Evolutionary conservation across 2,113 vertebrate genomes (phyloP), one percentile per base, ranked within the genome.

Genomic region (Solea solea): DNA sequence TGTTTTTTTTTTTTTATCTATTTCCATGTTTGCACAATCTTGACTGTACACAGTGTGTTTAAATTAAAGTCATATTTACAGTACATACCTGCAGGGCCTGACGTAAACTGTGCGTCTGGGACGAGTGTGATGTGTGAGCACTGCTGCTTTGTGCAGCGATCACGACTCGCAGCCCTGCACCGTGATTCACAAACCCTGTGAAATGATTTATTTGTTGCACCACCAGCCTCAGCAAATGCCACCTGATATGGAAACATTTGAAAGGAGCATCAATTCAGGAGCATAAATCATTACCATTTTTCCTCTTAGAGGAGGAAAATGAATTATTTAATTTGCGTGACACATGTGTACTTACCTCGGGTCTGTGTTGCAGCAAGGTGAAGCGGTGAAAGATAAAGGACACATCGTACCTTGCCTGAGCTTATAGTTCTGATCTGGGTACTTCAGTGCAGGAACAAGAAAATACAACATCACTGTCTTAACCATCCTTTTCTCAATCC

Each of bases 81-180:
- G 50, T 48, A 34, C 1, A 5, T 41, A 34, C 39, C 42, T 60
- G n/a, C 61, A 42, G n/a, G 63, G 0, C 4, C 49, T 68, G 50
- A 66, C 44, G 55, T 15, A 1, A 76, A 64, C 69, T n/a, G 48
- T 51, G 27, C 39, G 27, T 46, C 42, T 28, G 16, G 28, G 57
- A 69, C 8, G 9, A 69, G 10, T 50, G 25, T n/a, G 15, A 12
- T 52, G 25, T 48, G 25, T 34, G n/a, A 69, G 7, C 41, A 55
- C 39, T 12, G 61, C 42, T 34, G 62, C 39, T 63, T 64, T 69
- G 41, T 6, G 25, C 48, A 41, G 28, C 28, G 42, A 64, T 88
- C 86, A 90, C 82, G 79, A 88, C 60, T 25, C 55, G 11, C 27
- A 27, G 8, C 56, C 63, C 53, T 71, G 41, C 44, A 68, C 28